phyloP scores from a whole-genome alignment of 2,797 vertebrate species.

The Sylvilagus floridanus region DNA sequence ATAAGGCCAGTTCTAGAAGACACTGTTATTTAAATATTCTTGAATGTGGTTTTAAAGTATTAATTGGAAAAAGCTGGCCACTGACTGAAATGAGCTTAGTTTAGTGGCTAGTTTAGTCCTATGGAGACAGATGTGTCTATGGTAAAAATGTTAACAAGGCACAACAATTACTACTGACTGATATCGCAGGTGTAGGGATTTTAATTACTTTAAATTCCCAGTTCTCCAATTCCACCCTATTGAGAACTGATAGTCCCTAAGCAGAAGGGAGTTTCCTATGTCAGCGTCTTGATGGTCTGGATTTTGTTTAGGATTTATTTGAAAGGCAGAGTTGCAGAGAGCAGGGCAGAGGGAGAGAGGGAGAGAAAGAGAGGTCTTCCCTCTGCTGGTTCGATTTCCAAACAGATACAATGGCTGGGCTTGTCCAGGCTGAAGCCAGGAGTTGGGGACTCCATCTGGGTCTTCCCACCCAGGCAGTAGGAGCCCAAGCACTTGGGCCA shows the following conservation, averaged over 20 bases:
- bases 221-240: background rate
- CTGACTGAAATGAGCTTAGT: background rate
- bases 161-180: background rate
- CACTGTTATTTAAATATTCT: background rate
- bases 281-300: background rate
- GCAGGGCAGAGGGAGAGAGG: no score
- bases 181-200: background rate
- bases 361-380: no score
- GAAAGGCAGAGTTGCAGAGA: no score
- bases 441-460: no score
- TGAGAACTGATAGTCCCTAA: background rate
- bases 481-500: no score
- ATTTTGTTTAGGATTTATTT: no score
- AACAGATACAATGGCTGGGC: no score
- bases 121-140: background rate
- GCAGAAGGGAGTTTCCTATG: no score
- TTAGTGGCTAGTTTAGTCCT: background rate
- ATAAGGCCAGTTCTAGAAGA: background rate
- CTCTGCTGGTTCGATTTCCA: no score
- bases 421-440: no score
- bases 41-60: background rate
- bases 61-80: background rate
- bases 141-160: background rate
- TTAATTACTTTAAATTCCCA: background rate
- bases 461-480: no score